Conservation (phyloP, 1,140 invertebrate species). For the Luehdorfia chinensis region DNA sequence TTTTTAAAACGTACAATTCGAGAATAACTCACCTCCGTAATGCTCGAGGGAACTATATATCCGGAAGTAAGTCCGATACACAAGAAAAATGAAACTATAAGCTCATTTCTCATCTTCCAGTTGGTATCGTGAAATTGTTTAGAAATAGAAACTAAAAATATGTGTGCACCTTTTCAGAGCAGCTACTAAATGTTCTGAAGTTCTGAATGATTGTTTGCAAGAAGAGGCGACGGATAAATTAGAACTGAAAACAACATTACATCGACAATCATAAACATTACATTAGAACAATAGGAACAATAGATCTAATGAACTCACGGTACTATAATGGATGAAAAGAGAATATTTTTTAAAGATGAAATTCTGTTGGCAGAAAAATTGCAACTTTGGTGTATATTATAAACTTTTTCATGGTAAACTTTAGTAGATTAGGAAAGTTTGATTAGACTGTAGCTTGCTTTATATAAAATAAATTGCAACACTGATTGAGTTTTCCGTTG, state of each 20-base stretch:
- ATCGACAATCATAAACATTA: slow-evolving; percentile 7
- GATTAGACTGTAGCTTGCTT: neutral
- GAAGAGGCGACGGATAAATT: slow-evolving; percentile 12
- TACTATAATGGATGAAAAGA: slow-evolving; percentile 1
- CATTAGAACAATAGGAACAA: slow-evolving; percentile 14
- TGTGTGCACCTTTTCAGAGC: slow-evolving; percentile 2
- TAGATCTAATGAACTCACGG: slow-evolving; percentile 12
- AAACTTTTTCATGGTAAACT: slow-evolving; percentile 6
- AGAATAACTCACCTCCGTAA: slow-evolving; percentile 43
- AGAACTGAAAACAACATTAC: slow-evolving; percentile 15
- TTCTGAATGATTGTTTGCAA: slow-evolving; percentile 5
- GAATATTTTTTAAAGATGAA: too few relatives aligned
- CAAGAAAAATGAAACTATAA: slow-evolving; percentile 44
- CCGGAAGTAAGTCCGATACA: slow-evolving; percentile 44
- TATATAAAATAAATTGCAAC: neutral
- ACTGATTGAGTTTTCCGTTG: slow-evolving; percentile 3
- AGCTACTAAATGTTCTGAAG: neutral
- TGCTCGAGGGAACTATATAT: slow-evolving; percentile 41
- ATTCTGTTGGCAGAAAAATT: neutral
- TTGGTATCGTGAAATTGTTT: slow-evolving; percentile 29
- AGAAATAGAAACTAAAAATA: slow-evolving; percentile 23
- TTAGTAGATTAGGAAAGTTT: slow-evolving; percentile 5
- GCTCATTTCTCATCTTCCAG: slow-evolving; percentile 51
- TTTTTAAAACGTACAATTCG: slow-evolving; percentile 4
- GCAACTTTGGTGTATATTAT: neutral